Evolutionary conservation across 2,797 vertebrate genomes (phyloP), one percentile per base, ranked within the genome.

Genomic region (Sorex maritimensis): DNA sequence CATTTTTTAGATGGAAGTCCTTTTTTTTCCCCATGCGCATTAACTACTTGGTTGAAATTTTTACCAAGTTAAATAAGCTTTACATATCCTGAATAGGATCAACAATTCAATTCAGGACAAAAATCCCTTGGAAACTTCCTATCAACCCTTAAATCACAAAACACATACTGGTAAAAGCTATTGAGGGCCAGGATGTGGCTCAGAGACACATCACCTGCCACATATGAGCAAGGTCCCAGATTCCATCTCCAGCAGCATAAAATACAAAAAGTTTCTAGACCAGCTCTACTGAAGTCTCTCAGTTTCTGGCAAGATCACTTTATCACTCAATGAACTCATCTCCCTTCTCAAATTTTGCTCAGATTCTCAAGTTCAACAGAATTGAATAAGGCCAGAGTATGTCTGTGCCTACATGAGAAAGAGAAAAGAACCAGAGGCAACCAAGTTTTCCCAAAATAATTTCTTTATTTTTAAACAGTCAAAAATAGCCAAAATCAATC

Each of bases 391-490:
- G 19, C 17, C 6, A 72, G 63, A 49, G 14, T 2, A 3, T 30
- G 5, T 14, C 49, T 81, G 9, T 34, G 17, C 69, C 23, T 73
- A 24, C 3, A 0, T 55, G 7, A 85, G n/a, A 82, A 10, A 78
- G 26, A 52, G 19, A 63, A 28, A 61, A 63, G 71, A 79, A 38
- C 61, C 24, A 67, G 23, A 46, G n/a, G n/a, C 71, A 92, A 79
- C 4, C 72, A 68, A 13, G 11, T 21, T 44, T 84, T 92, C 79
- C 72, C 77, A 72, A 38, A 28, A 28, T 26, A 46, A 46, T 91
- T 90, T 79, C n/a, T 68, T 86, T 77, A 52, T 92, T 91, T 95
- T 88, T 77, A 82, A 93, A 86, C 38, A 88, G 55, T 88, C 86
- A 81, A 52, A 86, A 93, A 91, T 55, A 88, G 38, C 63, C 63